Evolutionary conservation across 2,888 invertebrate genomes (phyloP), one percentile per base, ranked within the genome.

Genomic region (Bimastos eiseni): DNA sequence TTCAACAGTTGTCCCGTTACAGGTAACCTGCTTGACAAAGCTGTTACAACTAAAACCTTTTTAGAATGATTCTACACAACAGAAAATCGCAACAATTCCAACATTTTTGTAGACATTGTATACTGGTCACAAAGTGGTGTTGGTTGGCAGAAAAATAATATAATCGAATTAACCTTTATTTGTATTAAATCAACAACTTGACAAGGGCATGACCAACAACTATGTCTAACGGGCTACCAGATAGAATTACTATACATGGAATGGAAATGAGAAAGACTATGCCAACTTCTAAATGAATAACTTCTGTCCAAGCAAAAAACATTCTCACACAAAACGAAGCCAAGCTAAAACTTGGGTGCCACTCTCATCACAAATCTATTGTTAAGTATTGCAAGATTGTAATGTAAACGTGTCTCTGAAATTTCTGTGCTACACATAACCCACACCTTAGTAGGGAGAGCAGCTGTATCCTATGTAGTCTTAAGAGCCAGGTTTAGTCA

Each of bases 51-150:
- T 49, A 70, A 70, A 70, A 70, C 70, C n/a, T 17, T 70, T 70
- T 70, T n/a, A 70, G 11, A 70, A 70, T 70, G 70, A 11, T 70
- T 70, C n/a, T 70, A 70, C n/a, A 70, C 70, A 70, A 70, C 70
- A 70, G 70, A 70, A 70, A 70, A 70, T 70, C 70, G 0, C 4
- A 70, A 70, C 70, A 70, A 70, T 70, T 30, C 70, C 70, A 70
- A 70, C 70, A n/a, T 70, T 70, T 24, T 70, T 70, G n/a, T n/a
- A 70, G 70, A 70, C n/a, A n/a, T 70, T 70, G n/a, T n/a, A 70
- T n/a, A 70, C n/a, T 24, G 6, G 4, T 49, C 4, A 49, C 49
- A 21, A 49, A 70, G 1, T 11, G 6, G 55, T 55, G 21, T 44
- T 44, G 19, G 19, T 44, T 15, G 19, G 55, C 55, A 55, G 55